These are phyloP conservation scores for Thymelicus lineola DNA, from an alignment of 2,888 invertebrate genomes.

Conservation along the genomic window DNA sequence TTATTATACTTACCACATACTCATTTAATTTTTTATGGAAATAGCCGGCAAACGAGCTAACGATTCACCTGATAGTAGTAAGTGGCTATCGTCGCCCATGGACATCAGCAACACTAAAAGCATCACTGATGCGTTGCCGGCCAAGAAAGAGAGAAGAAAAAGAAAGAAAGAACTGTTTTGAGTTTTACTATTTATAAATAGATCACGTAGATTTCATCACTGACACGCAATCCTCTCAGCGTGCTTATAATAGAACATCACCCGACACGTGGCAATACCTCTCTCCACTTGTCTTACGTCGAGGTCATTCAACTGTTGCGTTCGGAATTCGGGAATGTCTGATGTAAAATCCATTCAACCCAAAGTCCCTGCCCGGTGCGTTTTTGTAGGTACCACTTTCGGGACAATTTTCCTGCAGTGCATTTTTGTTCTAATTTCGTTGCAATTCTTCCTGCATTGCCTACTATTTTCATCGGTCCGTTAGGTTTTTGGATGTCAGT, in stretches of 20 bases:
- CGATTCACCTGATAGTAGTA: no score
- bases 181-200: not conserved
- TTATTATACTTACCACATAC: no score
- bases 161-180: not conserved
- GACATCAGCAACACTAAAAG: no score
- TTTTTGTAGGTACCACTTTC: not conserved
- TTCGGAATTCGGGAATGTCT: conserved; percentile 17
- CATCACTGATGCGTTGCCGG: no score
- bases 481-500: no score
- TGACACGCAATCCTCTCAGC: conserved; percentile 42
- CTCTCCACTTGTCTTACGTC: conserved; percentile 41
- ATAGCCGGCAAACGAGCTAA: no score
- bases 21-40: no score
- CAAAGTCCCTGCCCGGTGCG: not conserved
- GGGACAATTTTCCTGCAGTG: not conserved
- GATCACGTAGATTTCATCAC: conserved; percentile 41
- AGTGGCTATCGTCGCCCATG: no score
- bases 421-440: not conserved
- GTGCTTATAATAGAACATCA: conserved; percentile 45
- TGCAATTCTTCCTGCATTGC: not conserved
- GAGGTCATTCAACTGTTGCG: conserved; percentile 49
- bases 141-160: no score
- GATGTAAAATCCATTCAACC: not conserved
- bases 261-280: conserved; percentile 27
- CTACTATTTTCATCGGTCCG: no score